Percentiles rank a stretch among this genome's conserved stretches.
These are phyloP conservation scores for Philotrypesis tridentata DNA, from an alignment of 1,140 invertebrate species.

Conservation along the genomic window DNA sequence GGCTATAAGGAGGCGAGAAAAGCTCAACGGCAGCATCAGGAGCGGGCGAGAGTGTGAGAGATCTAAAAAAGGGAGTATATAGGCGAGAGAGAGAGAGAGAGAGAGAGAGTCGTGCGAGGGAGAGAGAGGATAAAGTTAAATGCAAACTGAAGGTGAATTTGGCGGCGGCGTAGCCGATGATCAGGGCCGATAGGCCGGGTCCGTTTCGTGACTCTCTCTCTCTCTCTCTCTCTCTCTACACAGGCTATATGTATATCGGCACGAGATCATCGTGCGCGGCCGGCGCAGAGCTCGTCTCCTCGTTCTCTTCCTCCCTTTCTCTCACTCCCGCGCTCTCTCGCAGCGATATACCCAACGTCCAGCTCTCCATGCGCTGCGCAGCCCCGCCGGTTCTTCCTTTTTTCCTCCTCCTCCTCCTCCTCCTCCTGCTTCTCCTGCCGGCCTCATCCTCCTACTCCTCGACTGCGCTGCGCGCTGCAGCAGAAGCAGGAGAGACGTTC, in stretches of 20 bases:
- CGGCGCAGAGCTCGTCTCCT: no score
- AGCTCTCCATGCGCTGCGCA: not conserved
- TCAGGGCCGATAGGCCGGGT: slow-evolving; percentile 41
- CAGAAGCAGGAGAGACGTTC: not conserved
- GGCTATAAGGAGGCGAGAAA: slow-evolving; percentile 33
- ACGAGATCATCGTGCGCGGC: slow-evolving; percentile 57
- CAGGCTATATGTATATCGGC: slow-evolving; percentile 43
- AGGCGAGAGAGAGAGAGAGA: slow-evolving; percentile 18
- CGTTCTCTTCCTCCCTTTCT: not conserved
- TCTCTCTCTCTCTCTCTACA: no score
- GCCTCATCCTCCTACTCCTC: not conserved
- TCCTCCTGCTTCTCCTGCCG: no score
- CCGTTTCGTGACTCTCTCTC: slow-evolving; percentile 47
- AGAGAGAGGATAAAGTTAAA: slow-evolving; percentile 31
- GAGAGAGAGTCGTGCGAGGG: slow-evolving; percentile 31
- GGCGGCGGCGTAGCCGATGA: slow-evolving; percentile 35
- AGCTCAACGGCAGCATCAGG: not conserved
- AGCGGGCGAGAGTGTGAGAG: not conserved
- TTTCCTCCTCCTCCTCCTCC: slow-evolving; percentile 2
- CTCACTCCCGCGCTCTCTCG: not conserved
- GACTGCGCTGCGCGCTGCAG: not conserved
- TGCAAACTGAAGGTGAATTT: slow-evolving; percentile 48
- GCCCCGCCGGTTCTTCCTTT: not conserved
- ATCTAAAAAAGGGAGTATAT: not conserved
- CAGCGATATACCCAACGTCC: not conserved